Percentiles rank a stretch among this genome's conserved stretches.
phyloP scores from a whole-genome alignment of 2,888 invertebrate genomes.

The Tachina lurida region DNA sequence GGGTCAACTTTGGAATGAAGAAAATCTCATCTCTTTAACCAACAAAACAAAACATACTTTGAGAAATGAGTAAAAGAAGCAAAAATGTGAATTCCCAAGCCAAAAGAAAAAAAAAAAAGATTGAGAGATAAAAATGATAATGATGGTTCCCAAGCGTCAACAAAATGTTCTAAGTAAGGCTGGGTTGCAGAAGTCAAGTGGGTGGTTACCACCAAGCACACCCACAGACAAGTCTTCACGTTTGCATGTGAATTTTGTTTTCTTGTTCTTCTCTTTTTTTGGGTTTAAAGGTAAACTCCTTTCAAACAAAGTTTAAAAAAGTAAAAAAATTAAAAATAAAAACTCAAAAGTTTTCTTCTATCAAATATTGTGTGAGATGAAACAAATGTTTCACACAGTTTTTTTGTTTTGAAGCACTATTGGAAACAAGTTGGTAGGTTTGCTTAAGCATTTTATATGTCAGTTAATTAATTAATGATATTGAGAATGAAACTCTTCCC shows the following conservation, averaged over 20 bases:
- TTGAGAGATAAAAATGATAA: slow-evolving; percentile 70
- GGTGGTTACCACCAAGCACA: slow-evolving; percentile 71
- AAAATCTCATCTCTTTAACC: slow-evolving; percentile 10
- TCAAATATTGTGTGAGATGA: slow-evolving; percentile 58
- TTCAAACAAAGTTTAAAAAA: slow-evolving; percentile 31
- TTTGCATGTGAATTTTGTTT: slow-evolving; percentile 20
- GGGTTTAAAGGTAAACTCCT: slow-evolving; percentile 61
- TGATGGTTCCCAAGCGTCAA: slow-evolving; percentile 72
- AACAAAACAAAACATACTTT: neutral
- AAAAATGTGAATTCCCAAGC: slow-evolving; percentile 25
- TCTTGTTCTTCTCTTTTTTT: slow-evolving; percentile 6
- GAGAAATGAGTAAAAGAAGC: slow-evolving; percentile 9
- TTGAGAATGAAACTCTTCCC: neutral
- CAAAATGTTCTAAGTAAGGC: slow-evolving; percentile 60
- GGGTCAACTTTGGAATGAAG: slow-evolving; percentile 26
- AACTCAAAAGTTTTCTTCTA: slow-evolving; percentile 39
- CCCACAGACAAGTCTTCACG: slow-evolving; percentile 63
- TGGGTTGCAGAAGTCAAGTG: slow-evolving; percentile 76
- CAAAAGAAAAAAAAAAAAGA: slow-evolving; percentile 40
- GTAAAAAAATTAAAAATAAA: neutral
- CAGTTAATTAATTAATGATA: neutral
- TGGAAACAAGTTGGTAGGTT: neutral
- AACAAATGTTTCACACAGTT: slow-evolving; percentile 70
- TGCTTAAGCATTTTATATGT: neutral
- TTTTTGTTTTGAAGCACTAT: slow-evolving; percentile 32